Evolutionary conservation across 2,888 invertebrate genomes (phyloP), one percentile per base, ranked within the genome.

Genomic region (Aspidiotus rigidus): DNA sequence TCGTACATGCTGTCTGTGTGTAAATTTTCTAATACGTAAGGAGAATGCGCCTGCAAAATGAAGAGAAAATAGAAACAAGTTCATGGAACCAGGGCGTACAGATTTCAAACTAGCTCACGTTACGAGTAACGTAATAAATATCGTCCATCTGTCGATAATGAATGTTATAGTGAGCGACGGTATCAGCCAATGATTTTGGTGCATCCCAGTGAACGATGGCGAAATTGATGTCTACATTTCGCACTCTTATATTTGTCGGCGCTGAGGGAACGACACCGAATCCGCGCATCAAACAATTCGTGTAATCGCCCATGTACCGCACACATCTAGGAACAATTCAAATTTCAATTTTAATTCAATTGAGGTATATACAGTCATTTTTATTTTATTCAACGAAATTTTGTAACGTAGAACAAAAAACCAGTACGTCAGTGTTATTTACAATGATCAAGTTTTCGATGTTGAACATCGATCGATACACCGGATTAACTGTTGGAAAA

Each of bases 191-290:
- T 0, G 83, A 82, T 60, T 84, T 84, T 0, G 91, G 91, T 0
- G 84, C 79, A 0, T 85, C 83, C 91, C 91, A 92, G 75, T 88
- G 87, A 0, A 90, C 79, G 64, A 91, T 86, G 0, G 87, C 88
- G 78, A 87, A 90, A 76, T 85, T 86, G 0, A 86, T 84, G 74
- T 88, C 86, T 71, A 89, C 85, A 76, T 88, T 87, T 49, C 87
- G 84, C 7, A 90, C 83, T 74, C 84, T 85, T 2, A 90, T 81
- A 63, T 82, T 81, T 0, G 83, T 82, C 0, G 91, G 91, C 0
- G 86, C 82, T 41, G 88, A 86, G 0, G 91, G 88, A 1, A 91
- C 81, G 0, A 90, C 90, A 0, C 90, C 90, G 78, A 91, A 91
- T 15, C 90, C 90, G 79, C 90, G 88, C 72, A 91, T 83, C 28